Percentiles rank a stretch among this genome's conserved stretches.
Conservation (phyloP, 2,113 vertebrate genomes). For the Melanotaenia duboulayi region DNA sequence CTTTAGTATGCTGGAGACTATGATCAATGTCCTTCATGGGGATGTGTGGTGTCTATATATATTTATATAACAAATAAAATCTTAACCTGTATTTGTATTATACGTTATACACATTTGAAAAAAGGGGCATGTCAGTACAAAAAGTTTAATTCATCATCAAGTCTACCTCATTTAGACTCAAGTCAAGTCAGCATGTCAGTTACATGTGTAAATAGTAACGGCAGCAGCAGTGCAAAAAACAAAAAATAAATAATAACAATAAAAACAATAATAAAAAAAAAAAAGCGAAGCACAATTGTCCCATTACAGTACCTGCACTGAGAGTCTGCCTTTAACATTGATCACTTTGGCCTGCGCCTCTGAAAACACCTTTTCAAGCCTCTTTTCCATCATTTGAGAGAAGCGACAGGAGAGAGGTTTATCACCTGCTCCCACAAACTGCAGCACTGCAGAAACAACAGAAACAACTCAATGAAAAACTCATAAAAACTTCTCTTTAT, state of each 20-base stretch:
- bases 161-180: too few species aligned
- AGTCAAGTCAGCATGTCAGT: too few species aligned
- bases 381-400: slow-evolving; percentile 94
- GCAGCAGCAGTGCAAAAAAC: too few species aligned
- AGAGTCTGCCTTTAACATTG: slow-evolving; percentile 86
- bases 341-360: slow-evolving; percentile 91
- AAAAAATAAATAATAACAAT: background rate
- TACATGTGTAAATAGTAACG: background rate
- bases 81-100: too few species aligned
- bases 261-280: too few species aligned
- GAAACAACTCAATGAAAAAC: slow-evolving; percentile 30
- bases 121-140: too few species aligned
- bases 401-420: slow-evolving; percentile 93
- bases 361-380: slow-evolving; percentile 92
- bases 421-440: slow-evolving; percentile 92
- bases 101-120: background rate
- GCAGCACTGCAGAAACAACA: slow-evolving; percentile 90
- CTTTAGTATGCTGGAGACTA: background rate
- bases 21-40: too few species aligned
- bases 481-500: background rate
- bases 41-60: too few species aligned
- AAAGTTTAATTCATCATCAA: background rate
- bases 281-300: background rate
- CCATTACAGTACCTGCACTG: slow-evolving; percentile 87
- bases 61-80: too few species aligned